Conservation (phyloP, 2,113 vertebrate genomes). For the Tapirus terrestris region DNA sequence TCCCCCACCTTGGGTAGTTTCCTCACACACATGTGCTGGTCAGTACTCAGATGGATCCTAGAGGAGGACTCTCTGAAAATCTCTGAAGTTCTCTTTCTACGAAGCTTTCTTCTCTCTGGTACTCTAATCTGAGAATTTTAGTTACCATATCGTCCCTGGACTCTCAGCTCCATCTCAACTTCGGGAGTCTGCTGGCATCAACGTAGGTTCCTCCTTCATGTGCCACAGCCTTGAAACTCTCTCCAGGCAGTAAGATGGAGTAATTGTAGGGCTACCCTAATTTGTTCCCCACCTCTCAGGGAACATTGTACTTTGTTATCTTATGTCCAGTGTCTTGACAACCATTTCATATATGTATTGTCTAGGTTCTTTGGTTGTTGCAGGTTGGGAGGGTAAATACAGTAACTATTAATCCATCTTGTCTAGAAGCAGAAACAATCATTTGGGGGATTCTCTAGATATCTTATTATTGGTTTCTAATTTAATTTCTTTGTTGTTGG, state of each 20-base stretch:
- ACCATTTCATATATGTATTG: not conserved
- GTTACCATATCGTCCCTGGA: not conserved
- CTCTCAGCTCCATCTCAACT: not conserved
- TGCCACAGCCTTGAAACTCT: not conserved
- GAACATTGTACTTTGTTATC: not conserved
- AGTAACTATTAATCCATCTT: not conserved
- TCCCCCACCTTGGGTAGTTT: not conserved
- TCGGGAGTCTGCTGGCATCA: not conserved
- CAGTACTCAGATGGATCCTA: not conserved
- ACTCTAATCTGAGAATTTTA: not conserved
- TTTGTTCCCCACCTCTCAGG: not conserved
- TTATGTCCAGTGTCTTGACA: not conserved
- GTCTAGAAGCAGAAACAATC: not conserved
- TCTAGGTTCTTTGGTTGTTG: not conserved
- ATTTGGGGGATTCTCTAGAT: not conserved
- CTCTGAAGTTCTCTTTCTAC: not conserved
- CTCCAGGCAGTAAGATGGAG: not conserved
- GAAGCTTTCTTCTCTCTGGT: not conserved
- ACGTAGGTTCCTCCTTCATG: not conserved
- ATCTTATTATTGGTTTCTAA: not conserved
- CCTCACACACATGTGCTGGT: not conserved
- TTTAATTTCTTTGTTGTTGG: not conserved
- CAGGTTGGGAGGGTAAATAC: not conserved
- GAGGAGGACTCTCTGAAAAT: not conserved
- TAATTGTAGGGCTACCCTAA: not conserved